phyloP scores from a whole-genome alignment of 2,113 vertebrate genomes.

The Ciconia boyciana region DNA sequence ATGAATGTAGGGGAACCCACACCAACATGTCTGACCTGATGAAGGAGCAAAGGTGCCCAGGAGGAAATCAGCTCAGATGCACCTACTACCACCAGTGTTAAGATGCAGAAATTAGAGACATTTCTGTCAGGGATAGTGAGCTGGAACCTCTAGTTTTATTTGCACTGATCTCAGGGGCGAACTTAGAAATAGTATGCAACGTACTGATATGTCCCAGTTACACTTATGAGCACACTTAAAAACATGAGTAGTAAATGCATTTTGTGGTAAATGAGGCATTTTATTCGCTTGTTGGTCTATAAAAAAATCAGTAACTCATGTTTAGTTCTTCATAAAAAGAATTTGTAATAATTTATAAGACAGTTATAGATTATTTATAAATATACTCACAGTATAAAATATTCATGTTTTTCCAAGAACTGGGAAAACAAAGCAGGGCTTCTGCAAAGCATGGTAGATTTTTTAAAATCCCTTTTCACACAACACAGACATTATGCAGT shows the following conservation, averaged over 20 bases:
- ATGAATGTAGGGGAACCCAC: accelerated
- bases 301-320: background rate
- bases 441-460: background rate
- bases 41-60: background rate
- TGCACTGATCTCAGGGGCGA: background rate
- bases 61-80: background rate
- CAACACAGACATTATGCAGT: background rate
- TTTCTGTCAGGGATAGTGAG: background rate
- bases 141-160: background rate
- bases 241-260: background rate
- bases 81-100: background rate
- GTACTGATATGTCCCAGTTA: background rate
- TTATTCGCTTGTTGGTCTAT: background rate
- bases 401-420: constrained; percentile 36
- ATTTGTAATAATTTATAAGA: constrained; percentile 37
- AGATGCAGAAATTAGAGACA: background rate
- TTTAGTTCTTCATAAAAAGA: constrained; percentile 7
- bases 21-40: background rate
- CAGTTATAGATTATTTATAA: constrained; percentile 22
- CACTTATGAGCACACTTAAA: background rate
- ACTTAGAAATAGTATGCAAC: background rate
- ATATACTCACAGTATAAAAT: background rate
- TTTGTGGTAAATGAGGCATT: background rate
- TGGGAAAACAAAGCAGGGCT: background rate
- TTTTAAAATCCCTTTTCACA: background rate